Conservation (phyloP, 2,113 vertebrate species). For the Mustelus asterias region DNA sequence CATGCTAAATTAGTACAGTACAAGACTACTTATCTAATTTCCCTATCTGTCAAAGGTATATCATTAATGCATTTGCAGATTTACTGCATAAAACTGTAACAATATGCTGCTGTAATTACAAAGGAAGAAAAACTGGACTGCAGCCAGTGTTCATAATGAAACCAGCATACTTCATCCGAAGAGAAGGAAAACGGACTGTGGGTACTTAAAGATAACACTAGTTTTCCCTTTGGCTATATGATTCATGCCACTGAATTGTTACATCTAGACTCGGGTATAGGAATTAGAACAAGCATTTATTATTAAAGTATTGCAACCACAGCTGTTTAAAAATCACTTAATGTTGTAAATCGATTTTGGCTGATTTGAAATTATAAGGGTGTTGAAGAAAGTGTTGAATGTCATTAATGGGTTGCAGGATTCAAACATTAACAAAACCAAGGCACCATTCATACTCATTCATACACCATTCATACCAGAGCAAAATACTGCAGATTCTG, state of each 20-base stretch:
- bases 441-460: not conserved
- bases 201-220: not conserved
- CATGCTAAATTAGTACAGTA: conserved; percentile 15
- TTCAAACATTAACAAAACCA: not conserved
- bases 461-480: not conserved
- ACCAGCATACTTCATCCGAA: not conserved
- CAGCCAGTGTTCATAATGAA: conserved; percentile 9
- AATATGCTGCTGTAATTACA: not conserved
- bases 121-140: not conserved
- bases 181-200: not conserved
- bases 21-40: not conserved
- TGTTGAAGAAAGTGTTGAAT: not conserved
- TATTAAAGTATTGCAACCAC: not conserved
- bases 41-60: conserved; percentile 7
- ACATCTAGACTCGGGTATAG: not conserved
- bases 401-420: not conserved
- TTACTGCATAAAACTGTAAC: conserved; percentile 6
- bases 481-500: not conserved
- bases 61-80: not conserved
- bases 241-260: not conserved
- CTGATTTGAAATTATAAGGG: not conserved
- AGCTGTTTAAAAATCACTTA: conserved; percentile 2
- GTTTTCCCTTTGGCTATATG: not conserved
- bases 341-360: not conserved
- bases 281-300: not conserved